Evolutionary conservation across 2,113 vertebrate genomes (phyloP).

Genomic region (Noctilio leporinus): DNA sequence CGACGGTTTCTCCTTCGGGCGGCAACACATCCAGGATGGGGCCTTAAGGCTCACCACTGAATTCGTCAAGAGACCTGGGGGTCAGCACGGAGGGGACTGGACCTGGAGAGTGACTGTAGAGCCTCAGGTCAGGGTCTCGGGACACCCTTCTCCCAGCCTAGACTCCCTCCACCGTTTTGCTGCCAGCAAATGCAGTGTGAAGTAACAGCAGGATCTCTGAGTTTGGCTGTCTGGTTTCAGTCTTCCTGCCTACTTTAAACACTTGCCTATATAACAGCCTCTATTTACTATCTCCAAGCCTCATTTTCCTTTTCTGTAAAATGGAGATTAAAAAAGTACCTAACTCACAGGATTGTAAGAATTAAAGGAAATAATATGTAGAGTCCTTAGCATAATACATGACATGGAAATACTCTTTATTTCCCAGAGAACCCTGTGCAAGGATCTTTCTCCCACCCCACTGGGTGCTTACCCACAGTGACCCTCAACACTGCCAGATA

Average conservation of each 20-base stretch:
- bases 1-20: slow-evolving; percentile 89
- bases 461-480: neutral
- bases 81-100: slow-evolving; percentile 94
- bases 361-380: neutral
- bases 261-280: neutral
- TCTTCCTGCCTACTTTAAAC: neutral
- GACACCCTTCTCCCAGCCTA: neutral
- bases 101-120: slow-evolving; percentile 92
- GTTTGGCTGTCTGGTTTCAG: neutral
- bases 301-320: slow-evolving; percentile 31
- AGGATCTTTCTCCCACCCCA: neutral
- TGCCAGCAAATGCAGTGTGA: neutral
- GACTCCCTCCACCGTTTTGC: neutral
- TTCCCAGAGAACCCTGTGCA: neutral
- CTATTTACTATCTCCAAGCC: neutral
- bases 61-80: slow-evolving; percentile 90
- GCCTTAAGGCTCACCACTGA: slow-evolving; percentile 87
- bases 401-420: neutral
- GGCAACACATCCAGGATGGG: slow-evolving; percentile 88
- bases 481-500: neutral
- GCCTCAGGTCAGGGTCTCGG: slow-evolving; percentile 78
- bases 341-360: neutral
- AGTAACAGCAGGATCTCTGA: neutral
- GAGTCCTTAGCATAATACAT: neutral
- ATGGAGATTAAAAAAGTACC: neutral